A percentile compares a stretch with the other conserved stretches of the same genome.
Conservation (phyloP, 2,888 invertebrate genomes). For the Congeria kusceri region DNA sequence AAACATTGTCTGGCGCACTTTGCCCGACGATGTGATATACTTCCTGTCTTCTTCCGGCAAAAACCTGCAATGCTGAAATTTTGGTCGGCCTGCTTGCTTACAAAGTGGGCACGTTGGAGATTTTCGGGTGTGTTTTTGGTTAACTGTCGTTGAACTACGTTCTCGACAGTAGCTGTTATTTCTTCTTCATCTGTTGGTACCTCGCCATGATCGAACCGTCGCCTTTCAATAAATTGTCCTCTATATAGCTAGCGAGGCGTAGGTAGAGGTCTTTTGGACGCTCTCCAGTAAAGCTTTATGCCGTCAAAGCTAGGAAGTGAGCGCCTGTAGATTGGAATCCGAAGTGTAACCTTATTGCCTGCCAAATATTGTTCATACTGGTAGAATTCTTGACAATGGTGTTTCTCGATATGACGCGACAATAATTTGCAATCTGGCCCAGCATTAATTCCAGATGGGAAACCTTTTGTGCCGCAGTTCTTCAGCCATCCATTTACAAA, state of each 20-base stretch:
- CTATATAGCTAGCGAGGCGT: constrained; percentile 30
- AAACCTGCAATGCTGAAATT: constrained; percentile 38
- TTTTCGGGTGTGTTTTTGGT: too few species aligned
- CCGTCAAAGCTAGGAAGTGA: constrained; percentile 52
- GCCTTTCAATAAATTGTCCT: constrained; percentile 53
- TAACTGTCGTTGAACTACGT: not conserved
- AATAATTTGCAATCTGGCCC: constrained; percentile 68
- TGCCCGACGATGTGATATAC: constrained; percentile 29
- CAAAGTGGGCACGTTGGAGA: constrained; percentile 54
- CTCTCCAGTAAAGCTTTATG: constrained; percentile 46
- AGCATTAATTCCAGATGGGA: constrained; percentile 51
- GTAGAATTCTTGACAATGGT: constrained; percentile 63
- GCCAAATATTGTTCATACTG: constrained; percentile 53
- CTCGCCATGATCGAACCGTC: constrained; percentile 54
- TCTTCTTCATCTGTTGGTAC: constrained; percentile 25
- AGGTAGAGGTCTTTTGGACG: constrained; percentile 58
- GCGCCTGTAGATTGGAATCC: constrained; percentile 59
- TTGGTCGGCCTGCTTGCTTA: constrained; percentile 45
- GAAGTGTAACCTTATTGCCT: constrained; percentile 50
- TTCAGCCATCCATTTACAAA: constrained; percentile 31
- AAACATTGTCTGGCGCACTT: too few species aligned
- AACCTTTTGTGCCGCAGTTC: constrained; percentile 53
- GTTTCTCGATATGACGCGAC: constrained; percentile 56
- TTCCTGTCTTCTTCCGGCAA: constrained; percentile 57
- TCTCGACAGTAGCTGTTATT: constrained; percentile 59